Evolutionary conservation across 1,140 invertebrate species (phyloP).

Genomic region (Psilanteris sp.): DNA sequence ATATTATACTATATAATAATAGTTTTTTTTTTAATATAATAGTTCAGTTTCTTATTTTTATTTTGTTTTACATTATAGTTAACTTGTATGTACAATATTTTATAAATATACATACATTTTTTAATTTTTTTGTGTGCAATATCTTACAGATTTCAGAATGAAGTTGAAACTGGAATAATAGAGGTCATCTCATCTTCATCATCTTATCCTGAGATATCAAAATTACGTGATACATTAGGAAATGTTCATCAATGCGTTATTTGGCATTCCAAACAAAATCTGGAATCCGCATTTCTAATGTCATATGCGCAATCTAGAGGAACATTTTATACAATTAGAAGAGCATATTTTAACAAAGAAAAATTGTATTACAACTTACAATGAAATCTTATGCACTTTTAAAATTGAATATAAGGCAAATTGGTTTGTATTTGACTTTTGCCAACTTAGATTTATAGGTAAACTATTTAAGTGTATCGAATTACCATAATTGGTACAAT

Average conservation of each 20-base stretch:
- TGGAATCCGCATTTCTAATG: conserved; percentile 98
- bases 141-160: conserved; percentile 87
- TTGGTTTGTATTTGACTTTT: conserved; percentile 97
- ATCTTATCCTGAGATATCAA: conserved; percentile 94
- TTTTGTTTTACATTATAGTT: too few relatives aligned
- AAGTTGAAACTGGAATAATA: conserved; percentile 90
- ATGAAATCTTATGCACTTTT: conserved; percentile 95
- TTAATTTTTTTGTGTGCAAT: too few relatives aligned
- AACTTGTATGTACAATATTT: too few relatives aligned
- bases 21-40: too few relatives aligned
- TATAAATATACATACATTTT: too few relatives aligned
- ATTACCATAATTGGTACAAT: conserved; percentile 92
- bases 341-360: conserved; percentile 96
- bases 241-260: conserved; percentile 93
- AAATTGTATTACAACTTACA: conserved; percentile 88
- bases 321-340: conserved; percentile 94
- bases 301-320: conserved; percentile 92
- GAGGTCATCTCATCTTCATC: conserved; percentile 91
- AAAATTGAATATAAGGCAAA: conserved; percentile 87
- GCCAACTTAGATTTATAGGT: conserved; percentile 95
- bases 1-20: too few relatives aligned
- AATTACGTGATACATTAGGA: conserved; percentile 88
- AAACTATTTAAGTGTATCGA: conserved; percentile 93
- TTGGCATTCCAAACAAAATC: conserved; percentile 98
- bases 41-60: too few relatives aligned